Evolutionary conservation across 2,888 invertebrate genomes (phyloP), one percentile per base, ranked within the genome.

Genomic region (Archips xylosteana): DNA sequence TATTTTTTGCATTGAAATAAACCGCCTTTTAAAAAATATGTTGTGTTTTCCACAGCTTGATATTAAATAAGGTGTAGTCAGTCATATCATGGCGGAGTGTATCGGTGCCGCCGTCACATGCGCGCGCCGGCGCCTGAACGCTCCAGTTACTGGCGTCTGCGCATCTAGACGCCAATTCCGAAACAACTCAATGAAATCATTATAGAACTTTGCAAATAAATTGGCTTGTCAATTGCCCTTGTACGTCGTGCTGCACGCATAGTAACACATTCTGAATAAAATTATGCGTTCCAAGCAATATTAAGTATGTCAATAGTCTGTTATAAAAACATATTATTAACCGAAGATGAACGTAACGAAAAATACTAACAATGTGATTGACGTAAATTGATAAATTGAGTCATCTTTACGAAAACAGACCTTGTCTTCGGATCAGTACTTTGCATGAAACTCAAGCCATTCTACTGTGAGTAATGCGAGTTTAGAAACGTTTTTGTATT

Each of bases 101-200:
- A 87, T 87, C 80, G 84, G 86, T 86, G 88, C 81, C 79, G 80
- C 76, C 75, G 76, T 61, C 75, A 73, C 66, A 78, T 74, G 78
- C 75, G 75, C 77, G 78, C 78, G 79, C 77, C 85, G 92, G 92
- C 92, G 92, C 92, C 92, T 88, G 78, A 83, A 89, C 91, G 93
- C 92, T 93, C 92, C 89, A 92, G 87, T 92, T 92, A 86, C 80
- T 80, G 66, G 75, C 82, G 85, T 81, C 85, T 84, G 85, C 80
- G 81, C 81, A 80, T 77, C 79, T 74, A 76, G 78, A 79, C 70
- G 64, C 65, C 51, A 42, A 73, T 65, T 69, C 74, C 34, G 68
- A 74, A 51, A 69, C 65, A 34, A 64, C 23, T 60, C 69, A 65
- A 70, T 70, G 65, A 60, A 61, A 51, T 23, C 64, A 70, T 68